These are phyloP conservation scores for Torymus auratus DNA, from an alignment of 2,888 invertebrate species.

Conservation along the genomic window DNA sequence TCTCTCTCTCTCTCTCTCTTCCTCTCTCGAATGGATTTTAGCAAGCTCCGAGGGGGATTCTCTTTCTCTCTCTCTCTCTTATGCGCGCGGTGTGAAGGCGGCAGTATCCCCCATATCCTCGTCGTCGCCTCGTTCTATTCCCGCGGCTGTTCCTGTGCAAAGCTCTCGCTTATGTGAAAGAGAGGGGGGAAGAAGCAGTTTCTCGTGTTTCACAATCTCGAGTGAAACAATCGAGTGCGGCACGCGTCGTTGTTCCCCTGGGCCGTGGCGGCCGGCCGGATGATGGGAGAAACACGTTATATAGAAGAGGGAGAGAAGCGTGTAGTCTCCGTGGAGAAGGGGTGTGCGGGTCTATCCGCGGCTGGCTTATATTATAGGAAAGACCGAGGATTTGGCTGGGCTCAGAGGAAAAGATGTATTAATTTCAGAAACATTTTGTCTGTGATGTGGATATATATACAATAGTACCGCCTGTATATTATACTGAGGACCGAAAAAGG, in stretches of 20 bases:
- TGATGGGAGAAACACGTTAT: no score
- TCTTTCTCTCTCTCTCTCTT: background rate
- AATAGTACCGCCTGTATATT: no score
- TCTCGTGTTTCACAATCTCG: constrained; percentile 67
- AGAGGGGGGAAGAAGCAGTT: constrained; percentile 59
- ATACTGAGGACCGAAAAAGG: no score
- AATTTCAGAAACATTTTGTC: no score
- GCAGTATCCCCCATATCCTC: constrained; percentile 54
- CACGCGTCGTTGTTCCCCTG: constrained; percentile 8
- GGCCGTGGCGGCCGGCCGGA: background rate
- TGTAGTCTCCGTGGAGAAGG: no score
- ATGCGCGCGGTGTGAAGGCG: no score
- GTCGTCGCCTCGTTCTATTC: constrained; percentile 43
- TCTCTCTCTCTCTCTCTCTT: constrained; percentile 45
- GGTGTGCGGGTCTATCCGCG: no score
- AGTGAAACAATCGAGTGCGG: constrained; percentile 69
- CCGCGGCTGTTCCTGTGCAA: constrained; percentile 24
- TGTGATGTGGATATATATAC: no score
- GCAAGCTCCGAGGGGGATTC: constrained; percentile 58
- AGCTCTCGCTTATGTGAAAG: constrained; percentile 34
- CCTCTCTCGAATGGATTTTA: constrained; percentile 64
- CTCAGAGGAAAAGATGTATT: no score
- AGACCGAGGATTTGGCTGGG: no score
- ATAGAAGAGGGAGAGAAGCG: no score
- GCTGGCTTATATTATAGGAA: no score